Evolutionary conservation across 1,140 invertebrate species (phyloP).

Genomic region (Sesamia nonagrioides): DNA sequence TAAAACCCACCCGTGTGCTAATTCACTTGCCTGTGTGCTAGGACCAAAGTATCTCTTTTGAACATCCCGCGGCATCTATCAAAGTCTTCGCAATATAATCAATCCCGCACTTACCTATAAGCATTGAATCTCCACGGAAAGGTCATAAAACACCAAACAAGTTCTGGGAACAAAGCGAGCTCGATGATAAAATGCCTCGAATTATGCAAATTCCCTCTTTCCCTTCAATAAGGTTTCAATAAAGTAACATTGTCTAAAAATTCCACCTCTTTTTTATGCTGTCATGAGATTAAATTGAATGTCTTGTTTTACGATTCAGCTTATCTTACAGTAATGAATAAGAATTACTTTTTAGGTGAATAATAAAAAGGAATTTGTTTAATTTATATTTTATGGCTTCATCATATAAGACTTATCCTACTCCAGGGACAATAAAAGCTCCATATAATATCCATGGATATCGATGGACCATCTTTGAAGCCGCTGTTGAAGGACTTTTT

Average conservation of each 20-base stretch:
- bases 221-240: constrained; percentile 18
- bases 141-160: constrained; percentile 5
- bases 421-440: background rate
- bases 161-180: constrained; percentile 8
- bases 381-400: constrained; percentile 41
- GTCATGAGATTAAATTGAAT: constrained; percentile 40
- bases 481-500: no score
- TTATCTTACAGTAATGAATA: constrained; percentile 38
- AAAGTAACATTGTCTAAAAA: constrained; percentile 35
- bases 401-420: background rate
- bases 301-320: constrained; percentile 44
- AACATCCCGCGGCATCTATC: no score
- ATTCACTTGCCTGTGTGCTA: no score
- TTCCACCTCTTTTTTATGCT: constrained; percentile 15
- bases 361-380: constrained; percentile 40
- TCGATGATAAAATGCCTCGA: background rate
- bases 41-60: no score
- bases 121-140: background rate
- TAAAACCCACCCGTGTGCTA: no score
- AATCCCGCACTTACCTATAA: background rate
- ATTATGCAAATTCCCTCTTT: constrained; percentile 36
- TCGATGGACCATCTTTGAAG: no score
- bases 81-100: no score
- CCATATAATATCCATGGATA: no score
- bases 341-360: constrained; percentile 21